A percentile compares a stretch with the other conserved stretches of the same genome.
These are phyloP conservation scores for Pithys albifrons DNA, from an alignment of 2,113 vertebrate genomes.

Conservation along the genomic window DNA sequence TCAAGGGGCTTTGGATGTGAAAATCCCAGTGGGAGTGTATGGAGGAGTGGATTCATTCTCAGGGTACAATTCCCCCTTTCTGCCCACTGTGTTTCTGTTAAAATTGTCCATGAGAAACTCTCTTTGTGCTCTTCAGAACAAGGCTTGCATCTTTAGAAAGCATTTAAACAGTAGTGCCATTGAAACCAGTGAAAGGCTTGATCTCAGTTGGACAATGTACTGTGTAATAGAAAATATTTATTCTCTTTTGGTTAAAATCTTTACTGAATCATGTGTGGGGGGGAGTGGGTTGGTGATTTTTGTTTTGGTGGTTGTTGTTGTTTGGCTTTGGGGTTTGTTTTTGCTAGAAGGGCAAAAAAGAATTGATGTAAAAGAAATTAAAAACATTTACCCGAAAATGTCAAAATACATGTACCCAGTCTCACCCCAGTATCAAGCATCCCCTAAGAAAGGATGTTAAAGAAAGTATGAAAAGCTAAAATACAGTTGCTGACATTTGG, in stretches of 20 bases:
- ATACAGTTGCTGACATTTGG: not conserved
- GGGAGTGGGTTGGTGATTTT: not conserved
- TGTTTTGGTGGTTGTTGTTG: not conserved
- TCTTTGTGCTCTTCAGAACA: constrained; percentile 25
- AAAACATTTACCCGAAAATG: not conserved
- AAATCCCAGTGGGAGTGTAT: not conserved
- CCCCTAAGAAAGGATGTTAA: not conserved
- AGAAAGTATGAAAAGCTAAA: not conserved
- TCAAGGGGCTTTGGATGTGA: not conserved
- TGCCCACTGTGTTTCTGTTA: not conserved
- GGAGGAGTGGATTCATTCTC: not conserved
- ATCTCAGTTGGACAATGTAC: not conserved
- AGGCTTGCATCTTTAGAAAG: not conserved
- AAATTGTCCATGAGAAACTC: not conserved
- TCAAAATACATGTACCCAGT: not conserved
- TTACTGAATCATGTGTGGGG: not conserved
- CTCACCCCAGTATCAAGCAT: not conserved
- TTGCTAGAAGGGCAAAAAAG: not conserved
- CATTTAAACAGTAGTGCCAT: not conserved
- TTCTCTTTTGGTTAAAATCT: not conserved
- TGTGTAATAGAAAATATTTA: not conserved
- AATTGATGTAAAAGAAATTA: not conserved
- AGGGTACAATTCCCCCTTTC: not conserved
- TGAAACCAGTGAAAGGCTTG: not conserved
- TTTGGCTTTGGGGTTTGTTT: not conserved